Evolutionary conservation across 2,113 vertebrate species (phyloP).

Genomic region (Lophura nycthemera): DNA sequence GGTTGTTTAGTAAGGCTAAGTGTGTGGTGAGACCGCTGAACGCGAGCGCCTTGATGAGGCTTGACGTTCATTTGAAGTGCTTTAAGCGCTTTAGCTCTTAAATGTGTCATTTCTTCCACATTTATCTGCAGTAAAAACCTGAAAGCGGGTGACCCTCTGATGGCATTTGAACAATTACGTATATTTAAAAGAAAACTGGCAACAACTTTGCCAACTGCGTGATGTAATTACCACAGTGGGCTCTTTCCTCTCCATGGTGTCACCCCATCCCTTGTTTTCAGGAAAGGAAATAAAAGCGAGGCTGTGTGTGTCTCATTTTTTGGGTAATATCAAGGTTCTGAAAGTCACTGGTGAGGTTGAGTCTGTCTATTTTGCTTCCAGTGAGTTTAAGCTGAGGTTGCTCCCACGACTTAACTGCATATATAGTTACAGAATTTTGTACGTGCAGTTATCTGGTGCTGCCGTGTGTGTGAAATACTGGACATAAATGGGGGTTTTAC

Average conservation of each 20-base stretch:
- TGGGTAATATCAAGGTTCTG: background rate
- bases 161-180: background rate
- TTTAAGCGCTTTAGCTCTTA: background rate
- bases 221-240: background rate
- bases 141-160: rapidly evolving
- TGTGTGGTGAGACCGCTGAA: background rate
- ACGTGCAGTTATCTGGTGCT: background rate
- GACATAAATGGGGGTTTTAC: background rate
- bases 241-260: rapidly evolving
- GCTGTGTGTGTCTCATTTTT: no score
- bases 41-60: rapidly evolving
- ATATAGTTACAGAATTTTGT: rapidly evolving
- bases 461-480: background rate
- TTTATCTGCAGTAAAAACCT: rapidly evolving
- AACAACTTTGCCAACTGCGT: rapidly evolving
- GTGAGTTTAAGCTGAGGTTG: background rate
- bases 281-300: background rate
- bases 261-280: rapidly evolving
- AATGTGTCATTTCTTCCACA: rapidly evolving
- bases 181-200: background rate
- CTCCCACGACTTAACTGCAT: background rate
- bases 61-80: rapidly evolving
- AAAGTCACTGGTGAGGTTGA: background rate
- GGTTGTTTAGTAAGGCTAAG: rapidly evolving
- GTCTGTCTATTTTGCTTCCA: background rate